phyloP scores from a whole-genome alignment of 2,797 vertebrate species.

The Erethizon dorsatum region DNA sequence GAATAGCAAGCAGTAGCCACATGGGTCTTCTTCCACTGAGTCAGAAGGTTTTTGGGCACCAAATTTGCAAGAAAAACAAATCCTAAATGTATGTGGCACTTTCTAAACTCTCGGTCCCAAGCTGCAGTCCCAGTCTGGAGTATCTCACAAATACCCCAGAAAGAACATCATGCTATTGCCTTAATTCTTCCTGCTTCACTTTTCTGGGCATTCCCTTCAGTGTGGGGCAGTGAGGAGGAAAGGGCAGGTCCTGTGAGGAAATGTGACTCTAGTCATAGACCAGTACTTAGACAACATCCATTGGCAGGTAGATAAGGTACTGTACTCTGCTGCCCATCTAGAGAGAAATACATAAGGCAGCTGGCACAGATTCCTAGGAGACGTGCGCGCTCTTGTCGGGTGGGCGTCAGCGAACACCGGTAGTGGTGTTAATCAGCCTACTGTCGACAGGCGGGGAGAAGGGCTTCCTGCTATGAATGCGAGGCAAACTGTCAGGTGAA shows the following conservation, averaged over 20 bases:
- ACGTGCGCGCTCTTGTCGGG: background rate
- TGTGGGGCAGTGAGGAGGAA: background rate
- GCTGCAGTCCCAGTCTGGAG: background rate
- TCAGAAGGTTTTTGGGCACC: background rate
- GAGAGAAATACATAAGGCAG: background rate
- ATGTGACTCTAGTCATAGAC: background rate
- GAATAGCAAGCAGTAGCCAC: background rate
- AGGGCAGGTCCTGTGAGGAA: background rate
- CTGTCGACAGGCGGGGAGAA: background rate
- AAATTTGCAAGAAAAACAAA: conserved; percentile 5
- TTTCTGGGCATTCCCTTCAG: conserved; percentile 11
- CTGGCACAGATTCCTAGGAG: background rate
- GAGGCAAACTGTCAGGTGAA: background rate
- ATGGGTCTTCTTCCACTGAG: background rate
- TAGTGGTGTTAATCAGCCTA: background rate
- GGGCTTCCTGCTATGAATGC: background rate
- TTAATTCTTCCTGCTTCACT: background rate
- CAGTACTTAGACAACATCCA: background rate
- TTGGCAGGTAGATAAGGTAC: background rate
- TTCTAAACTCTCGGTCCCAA: background rate
- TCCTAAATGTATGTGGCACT: background rate
- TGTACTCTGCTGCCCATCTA: background rate
- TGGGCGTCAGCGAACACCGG: background rate
- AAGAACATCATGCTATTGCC: background rate
- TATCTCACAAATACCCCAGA: background rate